These are phyloP conservation scores for Gavia stellata DNA, from an alignment of 2,113 vertebrate species.

Conservation along the genomic window DNA sequence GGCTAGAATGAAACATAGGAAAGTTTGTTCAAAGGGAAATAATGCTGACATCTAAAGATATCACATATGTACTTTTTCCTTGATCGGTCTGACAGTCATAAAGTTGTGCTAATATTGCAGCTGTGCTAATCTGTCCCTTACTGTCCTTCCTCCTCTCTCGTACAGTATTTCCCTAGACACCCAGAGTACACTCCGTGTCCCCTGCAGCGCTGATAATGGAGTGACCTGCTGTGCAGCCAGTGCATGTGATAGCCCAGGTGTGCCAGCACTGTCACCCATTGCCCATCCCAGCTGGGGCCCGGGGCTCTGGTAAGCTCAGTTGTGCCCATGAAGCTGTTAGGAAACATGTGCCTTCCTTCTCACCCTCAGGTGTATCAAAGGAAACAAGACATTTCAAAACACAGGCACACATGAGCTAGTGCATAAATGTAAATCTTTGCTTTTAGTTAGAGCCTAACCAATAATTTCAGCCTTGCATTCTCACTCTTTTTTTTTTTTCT, in stretches of 20 bases:
- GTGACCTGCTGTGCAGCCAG: not conserved
- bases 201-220: fast-evolving
- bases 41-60: not conserved
- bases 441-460: conserved; percentile 12
- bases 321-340: not conserved
- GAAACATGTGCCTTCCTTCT: not conserved
- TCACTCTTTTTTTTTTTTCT: not conserved
- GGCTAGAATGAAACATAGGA: not conserved
- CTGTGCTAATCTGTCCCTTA: not conserved
- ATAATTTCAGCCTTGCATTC: conserved; percentile 25
- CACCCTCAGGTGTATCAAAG: not conserved
- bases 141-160: fast-evolving
- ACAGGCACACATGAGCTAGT: not conserved
- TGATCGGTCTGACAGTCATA: not conserved
- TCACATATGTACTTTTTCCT: not conserved
- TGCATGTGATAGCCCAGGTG: not conserved
- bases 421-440: conserved; percentile 23
- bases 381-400: not conserved
- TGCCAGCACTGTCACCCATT: not conserved
- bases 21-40: not conserved
- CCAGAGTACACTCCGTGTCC: not conserved
- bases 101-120: not conserved
- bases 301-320: not conserved
- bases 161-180: not conserved
- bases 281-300: not conserved